Evolutionary conservation across 2,797 vertebrate species (phyloP), one percentile per base, ranked within the genome.

Genomic region (Zenarchopterus dispar): DNA sequence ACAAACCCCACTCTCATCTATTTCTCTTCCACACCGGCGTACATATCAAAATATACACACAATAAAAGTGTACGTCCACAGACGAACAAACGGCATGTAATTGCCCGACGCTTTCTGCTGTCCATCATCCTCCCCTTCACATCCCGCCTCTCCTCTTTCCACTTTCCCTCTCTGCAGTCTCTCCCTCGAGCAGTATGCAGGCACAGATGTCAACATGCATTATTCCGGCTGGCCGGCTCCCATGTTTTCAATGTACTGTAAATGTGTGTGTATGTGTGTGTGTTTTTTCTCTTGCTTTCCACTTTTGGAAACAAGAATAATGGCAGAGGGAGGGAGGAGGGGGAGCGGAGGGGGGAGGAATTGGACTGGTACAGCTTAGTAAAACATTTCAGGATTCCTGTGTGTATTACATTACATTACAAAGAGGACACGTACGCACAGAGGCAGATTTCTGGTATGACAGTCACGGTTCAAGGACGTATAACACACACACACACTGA

Each of bases 141-240:
- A 77, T 78, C 73, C 77, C 75, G 65, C 72, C 83, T 73, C 76
- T 75, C 75, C 80, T 75, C 71, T 70, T 67, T 73, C 71, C 73
- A 68, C 77, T 74, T 61, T 73, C 73, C 71, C 75, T 69, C 75
- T 70, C 69, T 78, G 56, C 67, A 71, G 51, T 81, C 85, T 70
- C 73, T 84, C 87, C 91, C 89, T 62, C 47, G 47, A 92, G 90
- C 89, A 47, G 88, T 75, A 68, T 70, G 84, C 86, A 90, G 88
- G 88, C 90, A 91, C 91, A 90, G 85, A 93, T 93, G 92, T 93
- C 91, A 91, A 79, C 87, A 92, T 88, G 73, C 78, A 90, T 93
- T 93, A 93, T 92, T 92, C 91, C 87, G 60, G 71, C 87, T 90
- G 79, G 80, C 79, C 87, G 80, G 70, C 74, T 88, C 70, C 80